Evolutionary conservation across 2,888 invertebrate species (phyloP).

Genomic region (Rhingia rostrata): DNA sequence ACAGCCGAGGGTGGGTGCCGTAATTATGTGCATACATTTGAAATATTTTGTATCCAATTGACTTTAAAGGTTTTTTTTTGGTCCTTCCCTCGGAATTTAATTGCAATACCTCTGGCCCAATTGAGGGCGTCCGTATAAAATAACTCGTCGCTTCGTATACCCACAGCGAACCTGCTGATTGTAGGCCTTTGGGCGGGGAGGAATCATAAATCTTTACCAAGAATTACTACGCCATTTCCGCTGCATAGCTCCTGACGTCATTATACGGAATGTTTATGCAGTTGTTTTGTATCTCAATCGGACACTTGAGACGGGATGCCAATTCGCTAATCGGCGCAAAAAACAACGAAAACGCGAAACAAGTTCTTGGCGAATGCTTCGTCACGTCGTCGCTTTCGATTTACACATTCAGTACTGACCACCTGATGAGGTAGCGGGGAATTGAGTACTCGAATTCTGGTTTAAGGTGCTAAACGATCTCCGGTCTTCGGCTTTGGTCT

Average conservation of each 20-base stretch:
- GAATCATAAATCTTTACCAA: background rate
- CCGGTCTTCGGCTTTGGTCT: constrained; percentile 29
- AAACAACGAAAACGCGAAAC: background rate
- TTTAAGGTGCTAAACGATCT: constrained; percentile 65
- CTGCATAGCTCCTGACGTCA: constrained; percentile 54
- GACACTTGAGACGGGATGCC: constrained; percentile 17
- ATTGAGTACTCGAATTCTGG: constrained; percentile 67
- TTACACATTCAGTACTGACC: constrained; percentile 12
- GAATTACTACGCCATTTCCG: constrained; percentile 48
- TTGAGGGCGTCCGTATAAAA: background rate
- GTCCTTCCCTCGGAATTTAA: background rate
- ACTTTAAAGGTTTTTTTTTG: background rate
- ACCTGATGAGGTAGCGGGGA: constrained; percentile 57
- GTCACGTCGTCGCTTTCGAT: background rate
- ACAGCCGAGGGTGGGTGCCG: constrained; percentile 36
- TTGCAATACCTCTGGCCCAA: background rate
- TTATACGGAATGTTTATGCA: constrained; percentile 20
- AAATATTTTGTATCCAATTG: constrained; percentile 32
- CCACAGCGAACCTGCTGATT: constrained; percentile 45
- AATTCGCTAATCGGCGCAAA: constrained; percentile 35
- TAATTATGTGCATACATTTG: constrained; percentile 56
- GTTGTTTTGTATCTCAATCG: constrained; percentile 46
- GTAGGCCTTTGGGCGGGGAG: constrained; percentile 18
- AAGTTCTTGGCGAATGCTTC: constrained; percentile 36
- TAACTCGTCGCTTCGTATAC: background rate